These are phyloP conservation scores for Characodon lateralis DNA, from an alignment of 2,797 vertebrate genomes.

Conservation along the genomic window DNA sequence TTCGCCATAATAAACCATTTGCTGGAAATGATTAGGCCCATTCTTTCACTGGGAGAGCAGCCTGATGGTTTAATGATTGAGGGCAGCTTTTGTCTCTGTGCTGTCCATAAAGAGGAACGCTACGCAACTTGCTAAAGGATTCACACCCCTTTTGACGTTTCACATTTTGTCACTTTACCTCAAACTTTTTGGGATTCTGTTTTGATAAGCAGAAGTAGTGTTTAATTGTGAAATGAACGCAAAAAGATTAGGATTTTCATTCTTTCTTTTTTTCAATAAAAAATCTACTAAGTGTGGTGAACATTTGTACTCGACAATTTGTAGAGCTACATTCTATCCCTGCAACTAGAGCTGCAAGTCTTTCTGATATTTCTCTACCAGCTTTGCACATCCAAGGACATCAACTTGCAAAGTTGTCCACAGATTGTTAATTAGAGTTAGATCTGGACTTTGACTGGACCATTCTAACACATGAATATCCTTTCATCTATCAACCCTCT, in stretches of 20 bases:
- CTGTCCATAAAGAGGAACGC: slow-evolving; percentile 45
- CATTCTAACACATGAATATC: not conserved
- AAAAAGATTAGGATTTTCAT: not conserved
- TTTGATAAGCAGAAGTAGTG: not conserved
- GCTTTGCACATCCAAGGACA: not conserved
- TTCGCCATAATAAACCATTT: slow-evolving; percentile 40
- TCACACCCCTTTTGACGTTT: not conserved
- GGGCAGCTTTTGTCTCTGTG: slow-evolving; percentile 56
- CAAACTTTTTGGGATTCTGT: not conserved
- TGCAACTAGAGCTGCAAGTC: not conserved
- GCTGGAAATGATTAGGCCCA: slow-evolving; percentile 57
- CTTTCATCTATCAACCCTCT: not conserved
- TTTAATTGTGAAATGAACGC: not conserved
- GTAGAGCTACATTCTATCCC: no score
- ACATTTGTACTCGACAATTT: not conserved
- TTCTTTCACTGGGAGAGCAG: slow-evolving; percentile 50
- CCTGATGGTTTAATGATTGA: slow-evolving; percentile 62
- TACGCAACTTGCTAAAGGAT: slow-evolving; percentile 15
- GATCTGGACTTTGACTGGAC: not conserved
- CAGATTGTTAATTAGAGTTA: not conserved
- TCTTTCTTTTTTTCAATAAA: not conserved
- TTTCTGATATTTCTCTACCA: not conserved
- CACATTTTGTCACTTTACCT: not conserved
- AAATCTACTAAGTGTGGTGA: not conserved
- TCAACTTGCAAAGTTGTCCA: not conserved